Evolutionary conservation across 1,140 invertebrate genomes (phyloP).

Genomic region (Drosophila parvula): DNA sequence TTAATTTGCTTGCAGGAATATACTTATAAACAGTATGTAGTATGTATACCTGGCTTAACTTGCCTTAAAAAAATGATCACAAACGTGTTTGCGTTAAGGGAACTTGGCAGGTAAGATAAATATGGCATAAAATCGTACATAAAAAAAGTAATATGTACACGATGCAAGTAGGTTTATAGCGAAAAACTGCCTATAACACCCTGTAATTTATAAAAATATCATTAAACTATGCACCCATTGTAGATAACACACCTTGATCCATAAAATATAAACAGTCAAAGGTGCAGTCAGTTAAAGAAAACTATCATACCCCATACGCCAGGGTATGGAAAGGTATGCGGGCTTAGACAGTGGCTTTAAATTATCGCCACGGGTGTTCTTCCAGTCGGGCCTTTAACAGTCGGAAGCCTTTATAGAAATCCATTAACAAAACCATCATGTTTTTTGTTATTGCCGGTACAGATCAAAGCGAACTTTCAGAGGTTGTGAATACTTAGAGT

Average conservation of each 20-base stretch:
- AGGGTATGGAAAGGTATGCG: slow-evolving; percentile 52
- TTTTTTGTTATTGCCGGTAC: slow-evolving; percentile 50
- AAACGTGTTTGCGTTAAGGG: slow-evolving; percentile 4
- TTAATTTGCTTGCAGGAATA: slow-evolving; percentile 34
- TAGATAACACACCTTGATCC: no score
- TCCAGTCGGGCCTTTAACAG: slow-evolving; percentile 56
- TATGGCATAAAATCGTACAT: slow-evolving; percentile 6
- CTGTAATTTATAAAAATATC: neutral
- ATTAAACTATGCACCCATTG: neutral
- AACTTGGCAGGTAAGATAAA: slow-evolving; percentile 1
- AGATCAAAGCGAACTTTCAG: slow-evolving; percentile 49
- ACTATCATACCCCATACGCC: slow-evolving; percentile 29
- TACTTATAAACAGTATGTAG: slow-evolving; percentile 5
- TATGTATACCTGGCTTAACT: slow-evolving; percentile 11
- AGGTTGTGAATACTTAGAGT: slow-evolving; percentile 44
- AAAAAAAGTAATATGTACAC: slow-evolving; percentile 7
- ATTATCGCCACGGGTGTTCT: slow-evolving; percentile 61
- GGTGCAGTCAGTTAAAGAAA: slow-evolving; percentile 22
- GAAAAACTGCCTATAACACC: neutral
- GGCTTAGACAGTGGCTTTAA: slow-evolving; percentile 54
- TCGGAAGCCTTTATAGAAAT: slow-evolving; percentile 60
- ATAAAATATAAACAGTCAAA: no score
- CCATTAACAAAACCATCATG: slow-evolving; percentile 63
- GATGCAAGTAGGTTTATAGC: slow-evolving; percentile 7
- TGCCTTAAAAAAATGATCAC: neutral